Percentiles rank a stretch among this genome's conserved stretches.
These are phyloP conservation scores for Eulacestoma nigropectus DNA, from an alignment of 2,113 vertebrate genomes.

Conservation along the genomic window DNA sequence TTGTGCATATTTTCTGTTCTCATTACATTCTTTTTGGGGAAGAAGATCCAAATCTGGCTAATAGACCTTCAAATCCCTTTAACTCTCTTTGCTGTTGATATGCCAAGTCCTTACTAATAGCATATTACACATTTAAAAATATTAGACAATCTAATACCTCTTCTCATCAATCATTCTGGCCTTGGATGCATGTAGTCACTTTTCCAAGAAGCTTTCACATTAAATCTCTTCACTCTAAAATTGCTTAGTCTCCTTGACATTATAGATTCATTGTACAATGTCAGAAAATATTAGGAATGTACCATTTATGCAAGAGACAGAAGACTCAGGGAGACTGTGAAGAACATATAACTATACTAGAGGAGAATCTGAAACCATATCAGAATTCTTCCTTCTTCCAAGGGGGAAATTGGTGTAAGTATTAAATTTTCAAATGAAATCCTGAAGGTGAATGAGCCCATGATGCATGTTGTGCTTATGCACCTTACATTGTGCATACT, in stretches of 20 bases:
- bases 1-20: background rate
- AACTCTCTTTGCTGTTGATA: background rate
- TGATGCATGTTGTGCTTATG: background rate
- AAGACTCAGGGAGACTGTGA: background rate
- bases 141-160: background rate
- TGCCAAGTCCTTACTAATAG: background rate
- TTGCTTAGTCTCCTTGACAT: slow-evolving; percentile 18
- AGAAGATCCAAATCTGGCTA: background rate
- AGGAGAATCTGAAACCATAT: background rate
- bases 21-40: background rate
- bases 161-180: background rate
- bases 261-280: background rate
- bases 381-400: background rate
- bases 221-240: slow-evolving; percentile 26
- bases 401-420: background rate
- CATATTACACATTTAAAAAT: background rate
- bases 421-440: background rate
- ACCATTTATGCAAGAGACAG: background rate
- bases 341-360: background rate
- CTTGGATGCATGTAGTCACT: background rate
- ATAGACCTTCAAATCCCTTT: background rate
- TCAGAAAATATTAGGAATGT: slow-evolving; percentile 15
- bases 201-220: slow-evolving; percentile 35
- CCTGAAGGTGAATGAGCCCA: background rate
- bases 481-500: background rate